Conservation (phyloP, 2,888 invertebrate genomes). For the Ormia ochracea region DNA sequence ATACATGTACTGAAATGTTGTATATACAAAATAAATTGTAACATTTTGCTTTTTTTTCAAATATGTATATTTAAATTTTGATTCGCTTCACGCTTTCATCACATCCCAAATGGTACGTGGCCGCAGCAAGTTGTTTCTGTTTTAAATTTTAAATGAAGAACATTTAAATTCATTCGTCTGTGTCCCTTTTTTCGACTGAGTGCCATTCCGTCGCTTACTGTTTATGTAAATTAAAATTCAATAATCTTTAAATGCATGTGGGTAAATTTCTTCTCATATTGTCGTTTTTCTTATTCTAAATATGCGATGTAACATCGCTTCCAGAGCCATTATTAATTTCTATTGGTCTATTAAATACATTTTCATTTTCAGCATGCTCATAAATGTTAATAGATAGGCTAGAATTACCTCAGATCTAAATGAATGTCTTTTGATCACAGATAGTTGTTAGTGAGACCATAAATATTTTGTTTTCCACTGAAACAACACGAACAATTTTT, state of each 20-base stretch:
- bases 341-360: constrained; percentile 51
- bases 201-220: background rate
- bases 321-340: constrained; percentile 52
- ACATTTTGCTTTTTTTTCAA: background rate
- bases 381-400: constrained; percentile 58
- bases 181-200: background rate
- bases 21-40: background rate
- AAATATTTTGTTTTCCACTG: constrained; percentile 67
- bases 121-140: constrained; percentile 53
- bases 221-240: constrained; percentile 20
- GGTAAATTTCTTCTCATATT: constrained; percentile 6
- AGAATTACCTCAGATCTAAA: constrained; percentile 40
- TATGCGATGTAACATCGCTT: constrained; percentile 6
- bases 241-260: constrained; percentile 27
- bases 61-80: constrained; percentile 47
- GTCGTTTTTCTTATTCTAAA: background rate
- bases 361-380: constrained; percentile 40
- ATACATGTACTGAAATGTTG: background rate
- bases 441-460: constrained; percentile 70
- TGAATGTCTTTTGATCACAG: constrained; percentile 14
- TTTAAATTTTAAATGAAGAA: constrained; percentile 15
- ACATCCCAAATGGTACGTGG: constrained; percentile 55
- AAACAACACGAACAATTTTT: background rate
- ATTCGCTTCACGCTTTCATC: constrained; percentile 59
- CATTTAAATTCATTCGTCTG: background rate